Base-by-base conservation (phyloP, 2,113 vertebrate genomes). In the Tupaia chinensis region DNA sequence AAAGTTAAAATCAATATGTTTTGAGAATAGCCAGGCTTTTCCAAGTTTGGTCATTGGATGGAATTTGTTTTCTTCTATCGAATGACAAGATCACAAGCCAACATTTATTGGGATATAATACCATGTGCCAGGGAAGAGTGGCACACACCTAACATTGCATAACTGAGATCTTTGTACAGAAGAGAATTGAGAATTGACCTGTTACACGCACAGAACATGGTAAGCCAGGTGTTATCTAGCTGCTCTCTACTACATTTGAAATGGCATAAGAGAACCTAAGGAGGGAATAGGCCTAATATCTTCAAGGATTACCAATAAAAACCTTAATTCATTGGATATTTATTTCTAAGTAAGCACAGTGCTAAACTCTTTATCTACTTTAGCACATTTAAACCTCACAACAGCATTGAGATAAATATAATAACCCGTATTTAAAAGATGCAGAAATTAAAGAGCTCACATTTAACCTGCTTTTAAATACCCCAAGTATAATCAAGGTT, bases 11-110 rank as follows among this genome's bases (percentile, higher is more conserved):
- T 87, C 61, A 80, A 60, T 63, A 61, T 53, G 7, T 17, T 94
- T 70, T 88, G 78, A 97, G 87, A 96, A 86, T 83, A 93, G 1
- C 65, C 79, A 95, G 82, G 32, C 19, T 92, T 91, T 80, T 14
- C 70, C 79, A 79, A 61, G 11, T 96, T 79, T 85, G 20, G 15
- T 86, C 58, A 54, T 27, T 66, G 19, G 65, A 23, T 79, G 14
- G 25, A 15, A 88, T 81, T 87, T 95, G 91, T 73, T 96, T 87
- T 81, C 16, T 56, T 77, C 1, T 32, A 85, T 68, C 82, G 88
- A 85, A 94, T 91, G 82, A 83, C 77, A 85, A 86, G 63, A 91
- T 85, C 58, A 86, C 86, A 83, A 63, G 22, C 7, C 20, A 93
- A 29, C n/a, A 65, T 87, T 91, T 81, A 73, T 7, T 92, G 69